Percentiles rank a stretch among this genome's conserved stretches.
These are phyloP conservation scores for Osmoderma eremita DNA, from an alignment of 2,888 invertebrate species.

Conservation along the genomic window DNA sequence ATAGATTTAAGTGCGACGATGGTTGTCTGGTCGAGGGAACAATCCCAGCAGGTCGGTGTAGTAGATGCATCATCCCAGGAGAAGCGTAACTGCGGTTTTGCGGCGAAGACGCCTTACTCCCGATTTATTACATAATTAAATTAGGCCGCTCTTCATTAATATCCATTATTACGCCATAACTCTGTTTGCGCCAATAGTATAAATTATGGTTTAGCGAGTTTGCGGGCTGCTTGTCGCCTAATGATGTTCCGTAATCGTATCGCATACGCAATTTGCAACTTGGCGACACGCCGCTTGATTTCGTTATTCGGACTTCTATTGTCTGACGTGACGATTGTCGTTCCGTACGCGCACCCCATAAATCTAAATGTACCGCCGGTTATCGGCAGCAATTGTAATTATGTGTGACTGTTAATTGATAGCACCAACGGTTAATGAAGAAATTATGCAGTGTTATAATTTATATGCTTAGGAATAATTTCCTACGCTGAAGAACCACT, in stretches of 20 bases:
- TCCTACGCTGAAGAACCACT: no score
- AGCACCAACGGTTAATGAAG: no score
- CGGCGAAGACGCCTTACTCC: slow-evolving; percentile 47
- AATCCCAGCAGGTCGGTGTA: slow-evolving; percentile 36
- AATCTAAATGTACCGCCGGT: not conserved
- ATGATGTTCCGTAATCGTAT: slow-evolving; percentile 33
- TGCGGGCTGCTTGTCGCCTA: slow-evolving; percentile 34
- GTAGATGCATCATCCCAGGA: slow-evolving; percentile 45
- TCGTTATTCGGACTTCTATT: not conserved
- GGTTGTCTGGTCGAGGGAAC: slow-evolving; percentile 15
- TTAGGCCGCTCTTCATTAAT: slow-evolving; percentile 56
- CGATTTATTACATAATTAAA: slow-evolving; percentile 57
- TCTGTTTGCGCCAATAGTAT: slow-evolving; percentile 51
- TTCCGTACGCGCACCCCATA: not conserved
- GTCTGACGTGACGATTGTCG: slow-evolving; percentile 7
- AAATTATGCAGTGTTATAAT: no score
- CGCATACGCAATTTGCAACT: slow-evolving; percentile 37
- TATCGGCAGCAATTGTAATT: no score
- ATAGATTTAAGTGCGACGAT: slow-evolving; percentile 16
- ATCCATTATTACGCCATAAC: slow-evolving; percentile 55
- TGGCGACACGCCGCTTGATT: slow-evolving; percentile 14
- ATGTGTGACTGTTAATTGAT: no score
- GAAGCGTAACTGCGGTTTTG: slow-evolving; percentile 48
- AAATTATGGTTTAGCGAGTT: slow-evolving; percentile 46
- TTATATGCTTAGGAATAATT: no score